Evolutionary conservation across 2,888 invertebrate species (phyloP).

Genomic region (Deilephila elpenor): DNA sequence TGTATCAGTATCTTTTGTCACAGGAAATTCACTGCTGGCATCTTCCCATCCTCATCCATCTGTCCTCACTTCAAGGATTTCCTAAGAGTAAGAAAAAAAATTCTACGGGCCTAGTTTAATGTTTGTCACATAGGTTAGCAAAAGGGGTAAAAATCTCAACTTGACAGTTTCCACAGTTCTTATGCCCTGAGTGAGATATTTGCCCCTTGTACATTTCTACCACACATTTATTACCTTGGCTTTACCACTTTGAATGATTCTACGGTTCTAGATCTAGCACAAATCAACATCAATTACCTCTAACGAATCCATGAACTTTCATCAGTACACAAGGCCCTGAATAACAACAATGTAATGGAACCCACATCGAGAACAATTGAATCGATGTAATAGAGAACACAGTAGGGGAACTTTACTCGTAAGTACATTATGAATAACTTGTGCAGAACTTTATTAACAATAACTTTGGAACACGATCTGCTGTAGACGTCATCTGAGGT

Average conservation of each 20-base stretch:
- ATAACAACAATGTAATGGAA: conserved; percentile 38
- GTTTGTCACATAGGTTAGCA: no score
- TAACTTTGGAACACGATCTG: conserved; percentile 21
- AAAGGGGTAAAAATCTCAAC: no score
- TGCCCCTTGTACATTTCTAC: no score
- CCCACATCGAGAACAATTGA: conserved; percentile 44
- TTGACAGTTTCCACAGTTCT: no score
- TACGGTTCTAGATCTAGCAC: not conserved
- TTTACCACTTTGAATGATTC: not conserved
- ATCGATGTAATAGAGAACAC: conserved; percentile 47
- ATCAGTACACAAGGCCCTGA: conserved; percentile 30
- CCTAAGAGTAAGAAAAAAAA: no score
- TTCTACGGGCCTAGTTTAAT: no score
- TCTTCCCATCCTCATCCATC: no score
- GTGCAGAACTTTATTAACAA: conserved; percentile 45
- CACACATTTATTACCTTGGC: no score
- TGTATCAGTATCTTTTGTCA: no score
- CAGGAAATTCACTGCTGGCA: no score
- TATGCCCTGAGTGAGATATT: no score
- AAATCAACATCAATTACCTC: not conserved
- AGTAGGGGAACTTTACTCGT: conserved; percentile 46
- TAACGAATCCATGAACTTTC: not conserved
- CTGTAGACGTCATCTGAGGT: conserved; percentile 12
- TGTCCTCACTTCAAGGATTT: no score
- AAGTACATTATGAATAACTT: conserved; percentile 50